These are phyloP conservation scores for Orestias chungarensis DNA, from an alignment of 2,797 vertebrate genomes.

Conservation along the genomic window DNA sequence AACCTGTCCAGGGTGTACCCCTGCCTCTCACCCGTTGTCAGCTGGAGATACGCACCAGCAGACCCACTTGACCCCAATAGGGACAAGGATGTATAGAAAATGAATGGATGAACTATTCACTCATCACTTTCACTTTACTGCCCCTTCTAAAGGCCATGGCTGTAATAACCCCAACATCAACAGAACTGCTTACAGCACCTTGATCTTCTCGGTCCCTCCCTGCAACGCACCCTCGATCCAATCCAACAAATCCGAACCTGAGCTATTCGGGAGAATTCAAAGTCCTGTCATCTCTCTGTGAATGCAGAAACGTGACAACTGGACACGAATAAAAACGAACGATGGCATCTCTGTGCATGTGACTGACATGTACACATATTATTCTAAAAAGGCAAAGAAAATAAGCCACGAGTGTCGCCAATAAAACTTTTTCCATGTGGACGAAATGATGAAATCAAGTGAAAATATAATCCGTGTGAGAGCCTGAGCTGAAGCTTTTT, in stretches of 20 bases:
- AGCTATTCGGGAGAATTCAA: background rate
- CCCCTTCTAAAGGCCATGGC: background rate
- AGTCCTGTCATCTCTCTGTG: background rate
- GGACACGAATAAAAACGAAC: background rate
- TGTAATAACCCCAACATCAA: background rate
- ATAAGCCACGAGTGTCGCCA: background rate
- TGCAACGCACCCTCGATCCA: background rate
- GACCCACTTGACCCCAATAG: no score
- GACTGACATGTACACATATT: background rate
- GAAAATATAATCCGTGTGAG: slow-evolving; percentile 17
- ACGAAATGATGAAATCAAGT: slow-evolving; percentile 53
- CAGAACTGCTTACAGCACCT: no score
- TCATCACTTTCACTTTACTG: slow-evolving; percentile 8
- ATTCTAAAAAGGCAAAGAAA: background rate
- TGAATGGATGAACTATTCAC: no score
- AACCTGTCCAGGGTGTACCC: no score
- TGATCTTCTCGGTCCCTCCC: background rate
- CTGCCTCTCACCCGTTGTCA: no score
- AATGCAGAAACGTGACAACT: background rate
- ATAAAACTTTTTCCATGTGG: slow-evolving; percentile 21
- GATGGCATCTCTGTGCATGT: background rate
- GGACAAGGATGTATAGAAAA: no score
- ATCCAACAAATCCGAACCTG: background rate
- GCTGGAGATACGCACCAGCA: no score
- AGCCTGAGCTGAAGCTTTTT: slow-evolving; percentile 11